A percentile compares a stretch with the other conserved stretches of the same genome.
These are phyloP conservation scores for Mormyrus lacerda DNA, from an alignment of 2,113 vertebrate species.

Conservation along the genomic window DNA sequence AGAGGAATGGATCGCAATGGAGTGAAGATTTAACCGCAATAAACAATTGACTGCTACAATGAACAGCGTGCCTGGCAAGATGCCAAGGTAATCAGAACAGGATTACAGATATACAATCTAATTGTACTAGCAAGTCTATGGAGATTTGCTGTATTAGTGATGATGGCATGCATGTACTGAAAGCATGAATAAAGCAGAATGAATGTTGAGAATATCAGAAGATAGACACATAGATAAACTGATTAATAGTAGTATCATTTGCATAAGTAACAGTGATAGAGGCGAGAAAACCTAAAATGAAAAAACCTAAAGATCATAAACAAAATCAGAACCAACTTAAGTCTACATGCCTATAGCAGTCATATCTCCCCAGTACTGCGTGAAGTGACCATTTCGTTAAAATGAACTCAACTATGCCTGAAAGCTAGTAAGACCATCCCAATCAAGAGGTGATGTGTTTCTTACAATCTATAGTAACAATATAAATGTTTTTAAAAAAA, in stretches of 20 bases:
- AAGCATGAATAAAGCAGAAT: neutral
- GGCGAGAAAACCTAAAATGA: neutral
- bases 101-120: neutral
- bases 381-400: neutral
- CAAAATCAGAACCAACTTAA: neutral
- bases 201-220: too few relatives aligned
- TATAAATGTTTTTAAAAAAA: neutral
- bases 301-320: neutral
- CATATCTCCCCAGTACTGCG: neutral
- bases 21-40: neutral
- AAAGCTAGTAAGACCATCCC: neutral
- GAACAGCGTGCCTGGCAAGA: constrained; percentile 1
- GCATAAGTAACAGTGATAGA: neutral
- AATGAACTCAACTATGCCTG: neutral
- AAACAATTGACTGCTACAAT: neutral
- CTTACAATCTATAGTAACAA: neutral
- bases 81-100: constrained; percentile 5
- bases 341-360: neutral
- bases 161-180: neutral
- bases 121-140: neutral
- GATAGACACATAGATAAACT: neutral
- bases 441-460: neutral
- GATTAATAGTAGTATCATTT: neutral
- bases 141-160: neutral
- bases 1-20: neutral